Conservation (phyloP, 2,888 invertebrate species). For the Phlogophora meticulosa region DNA sequence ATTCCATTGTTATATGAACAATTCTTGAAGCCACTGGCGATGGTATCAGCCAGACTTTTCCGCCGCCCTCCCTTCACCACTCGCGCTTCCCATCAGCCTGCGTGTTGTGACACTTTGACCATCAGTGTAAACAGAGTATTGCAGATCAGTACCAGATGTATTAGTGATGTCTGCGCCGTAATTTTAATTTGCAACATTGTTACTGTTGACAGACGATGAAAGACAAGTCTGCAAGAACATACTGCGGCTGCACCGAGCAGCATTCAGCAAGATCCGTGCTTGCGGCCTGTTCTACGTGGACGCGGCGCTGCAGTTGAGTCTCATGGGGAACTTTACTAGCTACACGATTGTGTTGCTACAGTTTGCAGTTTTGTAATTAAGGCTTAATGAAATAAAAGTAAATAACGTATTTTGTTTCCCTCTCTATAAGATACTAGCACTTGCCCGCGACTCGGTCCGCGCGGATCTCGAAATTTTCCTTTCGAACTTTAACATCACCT, state of each 20-base stretch:
- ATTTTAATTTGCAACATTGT: not conserved
- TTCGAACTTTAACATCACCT: too few species aligned
- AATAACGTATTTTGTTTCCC: too few species aligned
- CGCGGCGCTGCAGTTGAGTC: not conserved
- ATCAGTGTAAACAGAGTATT: too few species aligned
- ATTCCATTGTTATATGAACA: not conserved
- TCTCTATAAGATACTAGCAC: too few species aligned
- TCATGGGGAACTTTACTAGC: not conserved
- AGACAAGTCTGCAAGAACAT: slow-evolving; percentile 1
- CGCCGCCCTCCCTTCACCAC: too few species aligned
- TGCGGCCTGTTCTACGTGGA: not conserved
- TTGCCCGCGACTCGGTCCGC: too few species aligned
- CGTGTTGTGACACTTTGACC: too few species aligned
- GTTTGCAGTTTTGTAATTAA: not conserved
- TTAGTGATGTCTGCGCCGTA: too few species aligned
- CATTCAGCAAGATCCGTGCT: not conserved
- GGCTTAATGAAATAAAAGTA: not conserved
- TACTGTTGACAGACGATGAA: not conserved
- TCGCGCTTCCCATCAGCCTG: too few species aligned
- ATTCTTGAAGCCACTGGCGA: slow-evolving; percentile 1
- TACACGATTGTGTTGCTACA: slow-evolving; percentile 1
- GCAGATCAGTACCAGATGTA: not conserved
- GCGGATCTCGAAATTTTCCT: too few species aligned
- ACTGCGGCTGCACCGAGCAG: not conserved
- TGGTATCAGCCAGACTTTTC: not conserved